A percentile compares a stretch with the other conserved stretches of the same genome.
Conservation (phyloP, 2,113 vertebrate species). For the Archilochus colubris region DNA sequence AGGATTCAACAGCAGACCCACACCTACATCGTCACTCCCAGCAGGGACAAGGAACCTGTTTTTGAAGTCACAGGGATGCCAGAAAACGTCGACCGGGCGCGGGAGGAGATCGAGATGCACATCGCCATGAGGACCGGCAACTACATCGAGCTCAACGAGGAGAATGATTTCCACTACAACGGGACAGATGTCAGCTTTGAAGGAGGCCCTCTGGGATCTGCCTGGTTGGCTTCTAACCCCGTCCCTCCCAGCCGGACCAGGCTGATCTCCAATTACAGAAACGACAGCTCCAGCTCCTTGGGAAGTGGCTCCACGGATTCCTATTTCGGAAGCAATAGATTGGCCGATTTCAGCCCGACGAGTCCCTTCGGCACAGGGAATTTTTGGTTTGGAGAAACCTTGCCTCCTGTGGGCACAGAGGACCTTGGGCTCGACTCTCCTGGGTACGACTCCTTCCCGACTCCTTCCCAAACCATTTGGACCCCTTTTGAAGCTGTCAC, state of each 20-base stretch:
- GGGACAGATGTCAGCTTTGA: conserved; percentile 95
- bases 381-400: conserved; percentile 90
- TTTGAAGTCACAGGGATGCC: conserved; percentile 97
- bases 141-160: conserved; percentile 85
- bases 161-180: conserved; percentile 92
- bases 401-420: conserved; percentile 83
- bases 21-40: conserved; percentile 95
- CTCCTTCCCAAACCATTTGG: conserved; percentile 85
- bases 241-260: conserved; percentile 72
- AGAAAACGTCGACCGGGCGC: conserved; percentile 90
- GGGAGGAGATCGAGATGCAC: conserved; percentile 95
- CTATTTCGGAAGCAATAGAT: conserved; percentile 85
- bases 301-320: conserved; percentile 94
- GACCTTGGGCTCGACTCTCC: conserved; percentile 82
- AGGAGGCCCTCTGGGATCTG: conserved; percentile 63
- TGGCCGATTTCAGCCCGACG: conserved; percentile 91
- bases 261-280: conserved; percentile 90
- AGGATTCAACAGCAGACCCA: conserved; percentile 97
- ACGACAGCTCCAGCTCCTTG: conserved; percentile 94
- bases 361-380: conserved; percentile 84
- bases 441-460: conserved; percentile 84
- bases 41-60: conserved; percentile 94
- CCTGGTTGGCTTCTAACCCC: conserved; percentile 81
- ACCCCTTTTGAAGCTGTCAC: conserved; percentile 85
- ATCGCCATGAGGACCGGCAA: conserved; percentile 92